Percentiles rank a stretch among this genome's conserved stretches.
These are phyloP conservation scores for Ennomos quercinarius DNA, from an alignment of 2,888 invertebrate genomes.

Conservation along the genomic window DNA sequence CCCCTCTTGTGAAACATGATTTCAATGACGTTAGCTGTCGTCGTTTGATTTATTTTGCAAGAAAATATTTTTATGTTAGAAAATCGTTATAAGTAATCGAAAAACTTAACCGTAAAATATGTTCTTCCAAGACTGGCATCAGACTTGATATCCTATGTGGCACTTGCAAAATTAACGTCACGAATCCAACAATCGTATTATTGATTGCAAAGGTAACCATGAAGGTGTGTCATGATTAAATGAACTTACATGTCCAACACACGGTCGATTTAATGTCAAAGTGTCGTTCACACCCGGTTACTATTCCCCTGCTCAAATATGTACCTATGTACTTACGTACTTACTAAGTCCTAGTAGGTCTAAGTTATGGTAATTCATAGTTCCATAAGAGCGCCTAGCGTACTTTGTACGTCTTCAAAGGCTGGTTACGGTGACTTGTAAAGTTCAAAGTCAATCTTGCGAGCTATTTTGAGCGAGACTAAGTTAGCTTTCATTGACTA, in stretches of 20 bases:
- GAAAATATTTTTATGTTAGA: too few relatives aligned
- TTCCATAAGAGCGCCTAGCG: constrained; percentile 20
- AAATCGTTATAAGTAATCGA: too few relatives aligned
- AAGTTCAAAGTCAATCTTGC: constrained; percentile 60
- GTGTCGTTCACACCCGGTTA: constrained; percentile 24
- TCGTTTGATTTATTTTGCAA: constrained; percentile 69
- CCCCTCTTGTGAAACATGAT: constrained; percentile 71
- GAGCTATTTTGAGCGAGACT: constrained; percentile 52
- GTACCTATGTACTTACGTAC: constrained; percentile 27
- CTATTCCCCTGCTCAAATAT: constrained; percentile 15
- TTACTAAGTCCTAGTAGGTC: constrained; percentile 31
- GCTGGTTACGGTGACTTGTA: constrained; percentile 48
- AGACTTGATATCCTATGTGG: too few relatives aligned
- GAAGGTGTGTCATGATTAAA: too few relatives aligned
- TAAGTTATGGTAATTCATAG: constrained; percentile 28
- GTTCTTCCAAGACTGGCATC: too few relatives aligned
- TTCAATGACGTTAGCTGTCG: constrained; percentile 66
- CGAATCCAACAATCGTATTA: too few relatives aligned
- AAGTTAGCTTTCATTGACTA: constrained; percentile 49
- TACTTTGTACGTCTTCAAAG: constrained; percentile 49
- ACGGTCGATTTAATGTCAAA: constrained; percentile 21
- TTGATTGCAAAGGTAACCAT: constrained; percentile 35
- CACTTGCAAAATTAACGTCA: too few relatives aligned
- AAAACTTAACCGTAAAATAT: too few relatives aligned
- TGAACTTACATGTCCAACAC: constrained; percentile 6